Conservation (phyloP, 2,113 vertebrate species). For the Sisor rabdophorus region DNA sequence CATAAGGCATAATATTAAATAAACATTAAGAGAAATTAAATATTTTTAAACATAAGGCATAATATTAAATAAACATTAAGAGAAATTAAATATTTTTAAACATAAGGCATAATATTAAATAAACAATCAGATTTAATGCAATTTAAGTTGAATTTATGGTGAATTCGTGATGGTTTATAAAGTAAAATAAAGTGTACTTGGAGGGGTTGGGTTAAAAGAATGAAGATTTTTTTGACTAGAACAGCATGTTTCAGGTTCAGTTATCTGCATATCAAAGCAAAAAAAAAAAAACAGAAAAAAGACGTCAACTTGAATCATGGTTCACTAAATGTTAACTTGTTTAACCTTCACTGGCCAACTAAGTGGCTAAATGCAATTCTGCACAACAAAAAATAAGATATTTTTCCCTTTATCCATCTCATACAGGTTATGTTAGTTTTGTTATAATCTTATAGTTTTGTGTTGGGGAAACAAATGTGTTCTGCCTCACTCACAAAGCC, state of each 20-base stretch:
- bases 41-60: no score
- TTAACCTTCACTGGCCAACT: slow-evolving; percentile 38
- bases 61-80: no score
- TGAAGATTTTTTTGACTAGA: slow-evolving; percentile 44
- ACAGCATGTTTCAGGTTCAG: slow-evolving; percentile 40
- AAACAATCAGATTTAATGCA: no score
- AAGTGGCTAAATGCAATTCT: slow-evolving; percentile 14
- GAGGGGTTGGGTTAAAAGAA: no score
- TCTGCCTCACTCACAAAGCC: slow-evolving; percentile 25
- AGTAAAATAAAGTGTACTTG: no score
- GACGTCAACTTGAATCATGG: slow-evolving; percentile 33
- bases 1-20: no score
- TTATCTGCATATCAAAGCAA: slow-evolving; percentile 42
- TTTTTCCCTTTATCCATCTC: slow-evolving; percentile 9
- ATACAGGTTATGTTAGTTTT: background rate
- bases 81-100: no score
- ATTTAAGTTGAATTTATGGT: no score
- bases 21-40: no score
- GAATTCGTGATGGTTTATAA: no score
- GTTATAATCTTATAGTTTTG: background rate
- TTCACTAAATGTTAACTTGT: slow-evolving; percentile 23
- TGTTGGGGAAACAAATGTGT: slow-evolving; percentile 33
- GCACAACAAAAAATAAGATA: background rate
- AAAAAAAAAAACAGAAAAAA: slow-evolving; percentile 30
- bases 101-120: no score